Evolutionary conservation across 2,888 invertebrate species (phyloP).

Genomic region (Campoletis raptor): DNA sequence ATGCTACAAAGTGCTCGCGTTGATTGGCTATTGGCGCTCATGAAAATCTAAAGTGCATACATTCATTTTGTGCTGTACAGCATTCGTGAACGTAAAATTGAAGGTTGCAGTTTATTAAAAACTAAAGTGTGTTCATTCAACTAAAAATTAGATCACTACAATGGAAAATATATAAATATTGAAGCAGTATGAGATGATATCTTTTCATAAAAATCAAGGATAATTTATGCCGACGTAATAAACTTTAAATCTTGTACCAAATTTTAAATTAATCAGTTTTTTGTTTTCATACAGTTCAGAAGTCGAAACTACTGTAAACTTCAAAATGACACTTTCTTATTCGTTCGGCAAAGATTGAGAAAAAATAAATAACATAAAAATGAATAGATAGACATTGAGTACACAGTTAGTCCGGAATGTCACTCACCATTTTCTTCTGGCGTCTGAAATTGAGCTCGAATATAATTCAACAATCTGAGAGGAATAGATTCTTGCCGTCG

Average conservation of each 20-base stretch:
- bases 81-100: neutral
- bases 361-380: neutral
- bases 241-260: too few relatives aligned
- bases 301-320: too few relatives aligned
- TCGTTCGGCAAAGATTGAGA: neutral
- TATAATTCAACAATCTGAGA: slow-evolving; percentile 78
- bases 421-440: slow-evolving; percentile 77
- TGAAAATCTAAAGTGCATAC: neutral
- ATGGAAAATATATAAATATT: neutral
- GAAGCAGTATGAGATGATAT: too few relatives aligned
- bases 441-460: slow-evolving; percentile 79
- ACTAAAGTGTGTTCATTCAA: neutral
- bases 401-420: neutral
- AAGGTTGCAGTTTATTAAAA: neutral
- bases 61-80: neutral
- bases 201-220: too few relatives aligned
- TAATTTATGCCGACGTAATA: too few relatives aligned
- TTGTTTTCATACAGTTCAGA: too few relatives aligned
- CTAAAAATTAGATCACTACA: neutral
- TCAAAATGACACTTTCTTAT: too few relatives aligned
- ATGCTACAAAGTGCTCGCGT: neutral
- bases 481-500: slow-evolving; percentile 80
- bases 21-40: neutral
- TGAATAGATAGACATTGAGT: neutral
- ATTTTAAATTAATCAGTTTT: too few relatives aligned